phyloP scores from a whole-genome alignment of 2,888 invertebrate genomes.

The Melieria omissa region DNA sequence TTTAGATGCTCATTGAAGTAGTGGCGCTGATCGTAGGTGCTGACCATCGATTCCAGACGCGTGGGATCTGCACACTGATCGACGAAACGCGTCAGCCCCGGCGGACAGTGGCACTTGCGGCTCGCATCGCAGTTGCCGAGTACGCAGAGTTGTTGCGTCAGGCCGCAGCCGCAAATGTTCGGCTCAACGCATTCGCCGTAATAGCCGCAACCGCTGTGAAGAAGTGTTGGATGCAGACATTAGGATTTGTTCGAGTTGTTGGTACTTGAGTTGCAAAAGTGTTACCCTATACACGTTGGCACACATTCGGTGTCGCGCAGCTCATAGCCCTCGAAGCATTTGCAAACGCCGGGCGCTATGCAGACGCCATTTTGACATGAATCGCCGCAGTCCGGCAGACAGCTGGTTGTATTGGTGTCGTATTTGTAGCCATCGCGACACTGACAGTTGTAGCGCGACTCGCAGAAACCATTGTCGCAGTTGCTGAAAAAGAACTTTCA shows the following conservation, averaged over 20 bases:
- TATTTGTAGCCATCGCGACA: conserved; percentile 62
- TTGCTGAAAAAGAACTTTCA: conserved; percentile 45
- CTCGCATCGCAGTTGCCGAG: conserved; percentile 52
- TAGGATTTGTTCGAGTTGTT: neutral
- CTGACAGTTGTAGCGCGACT: conserved; percentile 63
- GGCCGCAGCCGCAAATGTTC: conserved; percentile 62
- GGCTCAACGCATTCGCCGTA: conserved; percentile 61
- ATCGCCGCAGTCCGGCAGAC: conserved; percentile 58
- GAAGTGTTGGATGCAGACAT: neutral
- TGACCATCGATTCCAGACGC: conserved; percentile 43
- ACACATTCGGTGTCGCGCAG: conserved; percentile 57
- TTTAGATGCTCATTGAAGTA: conserved; percentile 50
- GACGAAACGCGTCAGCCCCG: conserved; percentile 53
- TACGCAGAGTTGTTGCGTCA: conserved; percentile 51
- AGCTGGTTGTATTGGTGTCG: conserved; percentile 55
- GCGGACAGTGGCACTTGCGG: conserved; percentile 55
- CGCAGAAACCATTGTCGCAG: conserved; percentile 69
- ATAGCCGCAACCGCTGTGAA: conserved; percentile 56
- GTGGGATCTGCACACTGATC: conserved; percentile 52
- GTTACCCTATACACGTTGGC: conserved; percentile 61
- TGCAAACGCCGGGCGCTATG: conserved; percentile 72
- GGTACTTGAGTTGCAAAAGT: neutral
- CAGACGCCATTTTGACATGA: conserved; percentile 70
- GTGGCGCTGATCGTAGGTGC: conserved; percentile 44
- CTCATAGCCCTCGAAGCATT: conserved; percentile 71